A percentile compares a stretch with the other conserved stretches of the same genome.
These are phyloP conservation scores for Platichthys stellatus DNA, from an alignment of 2,113 vertebrate species.

Conservation along the genomic window DNA sequence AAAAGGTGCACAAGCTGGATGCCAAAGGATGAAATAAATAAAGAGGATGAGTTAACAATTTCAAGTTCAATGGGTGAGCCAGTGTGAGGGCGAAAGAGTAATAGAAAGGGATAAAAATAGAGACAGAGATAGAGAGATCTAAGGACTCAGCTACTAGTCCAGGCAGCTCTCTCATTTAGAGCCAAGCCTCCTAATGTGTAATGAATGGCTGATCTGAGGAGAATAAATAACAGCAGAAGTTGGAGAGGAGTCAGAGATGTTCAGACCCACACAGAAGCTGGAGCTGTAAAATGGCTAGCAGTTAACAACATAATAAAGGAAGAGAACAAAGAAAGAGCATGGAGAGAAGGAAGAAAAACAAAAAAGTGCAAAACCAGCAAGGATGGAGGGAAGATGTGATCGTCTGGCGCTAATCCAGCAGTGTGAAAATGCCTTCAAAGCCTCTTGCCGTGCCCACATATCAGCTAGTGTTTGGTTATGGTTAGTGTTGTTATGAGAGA, in stretches of 20 bases:
- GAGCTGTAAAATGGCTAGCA: conserved; percentile 25
- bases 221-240: conserved; percentile 52
- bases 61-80: conserved; percentile 48
- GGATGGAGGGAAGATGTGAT: conserved; percentile 34
- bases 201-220: conserved; percentile 46
- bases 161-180: conserved; percentile 58
- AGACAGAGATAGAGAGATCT: conserved; percentile 59
- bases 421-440: conserved; percentile 75
- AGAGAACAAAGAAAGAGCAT: conserved; percentile 21
- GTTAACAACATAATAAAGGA: conserved; percentile 43
- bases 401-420: conserved; percentile 54
- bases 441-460: conserved; percentile 69
- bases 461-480: conserved; percentile 73
- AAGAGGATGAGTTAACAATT: conserved; percentile 50
- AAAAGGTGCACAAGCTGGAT: conserved; percentile 56
- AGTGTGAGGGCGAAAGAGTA: conserved; percentile 45
- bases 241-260: conserved; percentile 42
- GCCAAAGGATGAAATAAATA: conserved; percentile 54
- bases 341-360: conserved; percentile 18
- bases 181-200: conserved; percentile 61
- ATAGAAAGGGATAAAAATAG: conserved; percentile 50
- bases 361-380: conserved; percentile 23
- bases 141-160: conserved; percentile 56
- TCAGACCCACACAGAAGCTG: conserved; percentile 55
- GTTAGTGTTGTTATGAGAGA: conserved; percentile 75